phyloP scores from a whole-genome alignment of 2,113 vertebrate species.

The Podarcis raffonei region DNA sequence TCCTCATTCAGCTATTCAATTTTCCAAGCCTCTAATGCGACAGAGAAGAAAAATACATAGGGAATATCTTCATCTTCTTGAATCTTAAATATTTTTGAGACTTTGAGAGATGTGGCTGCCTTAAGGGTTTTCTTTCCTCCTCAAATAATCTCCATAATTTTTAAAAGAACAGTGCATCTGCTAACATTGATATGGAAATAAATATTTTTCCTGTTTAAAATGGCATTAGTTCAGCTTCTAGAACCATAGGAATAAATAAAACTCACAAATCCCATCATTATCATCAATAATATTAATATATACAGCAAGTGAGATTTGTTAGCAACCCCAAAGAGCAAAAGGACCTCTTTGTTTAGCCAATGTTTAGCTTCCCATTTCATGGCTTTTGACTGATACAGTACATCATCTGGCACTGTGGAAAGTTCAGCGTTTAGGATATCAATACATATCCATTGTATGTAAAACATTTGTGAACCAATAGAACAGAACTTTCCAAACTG shows the following conservation, averaged over 20 bases:
- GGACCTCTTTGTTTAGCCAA: too few relatives aligned
- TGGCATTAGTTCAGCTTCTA: neutral
- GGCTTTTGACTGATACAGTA: neutral
- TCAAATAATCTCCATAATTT: neutral
- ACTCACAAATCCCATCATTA: neutral
- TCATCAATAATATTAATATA: neutral
- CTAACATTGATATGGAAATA: constrained; percentile 10
- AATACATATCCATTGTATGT: neutral
- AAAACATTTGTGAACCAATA: neutral
- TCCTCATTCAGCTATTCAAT: neutral
- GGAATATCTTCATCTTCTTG: neutral
- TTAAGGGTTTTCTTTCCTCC: neutral
- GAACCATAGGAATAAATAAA: neutral
- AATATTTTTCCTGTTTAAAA: neutral
- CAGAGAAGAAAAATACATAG: neutral
- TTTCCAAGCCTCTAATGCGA: neutral
- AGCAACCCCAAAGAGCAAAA: neutral
- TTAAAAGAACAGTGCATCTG: constrained; percentile 1
- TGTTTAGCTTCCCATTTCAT: neutral
- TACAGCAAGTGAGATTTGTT: neutral
- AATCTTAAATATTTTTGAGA: neutral
- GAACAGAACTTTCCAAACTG: neutral
- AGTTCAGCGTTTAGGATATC: neutral
- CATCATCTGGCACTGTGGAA: neutral
- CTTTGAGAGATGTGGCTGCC: neutral